A percentile compares a stretch with the other conserved stretches of the same genome.
These are phyloP conservation scores for Borostomias antarcticus DNA, from an alignment of 2,797 vertebrate genomes.

Conservation along the genomic window DNA sequence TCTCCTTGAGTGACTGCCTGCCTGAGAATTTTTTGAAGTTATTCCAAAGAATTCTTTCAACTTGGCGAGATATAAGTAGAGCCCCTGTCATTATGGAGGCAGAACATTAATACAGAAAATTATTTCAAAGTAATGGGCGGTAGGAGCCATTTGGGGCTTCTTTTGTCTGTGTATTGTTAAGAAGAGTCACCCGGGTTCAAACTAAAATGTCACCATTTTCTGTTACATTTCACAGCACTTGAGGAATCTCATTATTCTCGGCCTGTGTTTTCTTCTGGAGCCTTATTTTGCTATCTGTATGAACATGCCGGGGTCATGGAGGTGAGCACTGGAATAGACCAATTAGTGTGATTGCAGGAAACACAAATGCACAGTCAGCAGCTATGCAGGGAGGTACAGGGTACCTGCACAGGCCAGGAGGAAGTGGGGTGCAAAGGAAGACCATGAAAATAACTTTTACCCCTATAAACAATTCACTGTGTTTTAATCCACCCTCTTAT, in stretches of 20 bases:
- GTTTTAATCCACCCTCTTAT: no score
- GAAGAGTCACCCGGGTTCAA: constrained; percentile 76
- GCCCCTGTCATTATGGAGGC: constrained; percentile 55
- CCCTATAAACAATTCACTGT: constrained; percentile 15
- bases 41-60: constrained; percentile 67
- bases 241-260: constrained; percentile 81
- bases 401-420: neutral
- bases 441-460: constrained; percentile 36
- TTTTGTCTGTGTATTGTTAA: constrained; percentile 76
- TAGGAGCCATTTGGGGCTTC: constrained; percentile 59
- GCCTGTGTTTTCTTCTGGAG: constrained; percentile 77
- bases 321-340: constrained; percentile 78
- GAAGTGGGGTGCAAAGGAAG: no score
- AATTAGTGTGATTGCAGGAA: constrained; percentile 82
- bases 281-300: constrained; percentile 80
- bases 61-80: constrained; percentile 50
- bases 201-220: constrained; percentile 83
- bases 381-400: constrained; percentile 59
- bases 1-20: constrained; percentile 75
- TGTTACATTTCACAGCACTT: constrained; percentile 77
- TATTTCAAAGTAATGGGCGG: constrained; percentile 72
- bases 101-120: constrained; percentile 71
- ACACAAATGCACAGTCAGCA: constrained; percentile 77
- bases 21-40: constrained; percentile 67
- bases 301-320: constrained; percentile 78